Conservation (phyloP, 2,888 invertebrate species). For the Teleiodes luculella region DNA sequence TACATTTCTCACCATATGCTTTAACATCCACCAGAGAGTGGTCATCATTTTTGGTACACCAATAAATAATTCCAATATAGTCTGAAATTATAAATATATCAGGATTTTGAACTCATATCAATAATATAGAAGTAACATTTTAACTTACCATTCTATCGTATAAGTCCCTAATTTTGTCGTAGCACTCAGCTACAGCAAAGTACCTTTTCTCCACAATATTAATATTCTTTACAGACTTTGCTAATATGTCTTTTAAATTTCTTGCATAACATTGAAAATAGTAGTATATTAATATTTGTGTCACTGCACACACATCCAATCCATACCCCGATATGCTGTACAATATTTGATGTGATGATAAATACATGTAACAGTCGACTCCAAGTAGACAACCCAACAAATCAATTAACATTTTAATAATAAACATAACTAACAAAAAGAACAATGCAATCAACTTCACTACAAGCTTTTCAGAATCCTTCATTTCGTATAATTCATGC, state of each 20-base stretch:
- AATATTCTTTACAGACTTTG: neutral
- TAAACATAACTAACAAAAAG: neutral
- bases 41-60: slow-evolving; percentile 13
- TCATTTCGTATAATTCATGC: slow-evolving; percentile 5
- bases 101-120: neutral
- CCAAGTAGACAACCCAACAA: neutral
- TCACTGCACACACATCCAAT: slow-evolving; percentile 1
- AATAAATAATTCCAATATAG: slow-evolving; percentile 8
- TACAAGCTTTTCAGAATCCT: neutral
- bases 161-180: slow-evolving; percentile 7
- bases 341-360: neutral
- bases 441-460: slow-evolving; percentile 2
- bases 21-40: slow-evolving; percentile 9
- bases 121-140: neutral
- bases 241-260: neutral
- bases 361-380: neutral
- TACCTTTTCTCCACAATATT: slow-evolving; percentile 1
- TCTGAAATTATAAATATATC: neutral
- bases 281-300: slow-evolving; percentile 6
- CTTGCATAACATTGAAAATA: slow-evolving; percentile 11
- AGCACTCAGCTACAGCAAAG: neutral
- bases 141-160: slow-evolving; percentile 12
- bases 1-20: neutral
- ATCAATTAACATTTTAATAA: neutral
- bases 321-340: neutral